A percentile compares a stretch with the other conserved stretches of the same genome.
Evolutionary conservation across 2,797 vertebrate species (phyloP).

Genomic region (Stomatorhinus walkeri): DNA sequence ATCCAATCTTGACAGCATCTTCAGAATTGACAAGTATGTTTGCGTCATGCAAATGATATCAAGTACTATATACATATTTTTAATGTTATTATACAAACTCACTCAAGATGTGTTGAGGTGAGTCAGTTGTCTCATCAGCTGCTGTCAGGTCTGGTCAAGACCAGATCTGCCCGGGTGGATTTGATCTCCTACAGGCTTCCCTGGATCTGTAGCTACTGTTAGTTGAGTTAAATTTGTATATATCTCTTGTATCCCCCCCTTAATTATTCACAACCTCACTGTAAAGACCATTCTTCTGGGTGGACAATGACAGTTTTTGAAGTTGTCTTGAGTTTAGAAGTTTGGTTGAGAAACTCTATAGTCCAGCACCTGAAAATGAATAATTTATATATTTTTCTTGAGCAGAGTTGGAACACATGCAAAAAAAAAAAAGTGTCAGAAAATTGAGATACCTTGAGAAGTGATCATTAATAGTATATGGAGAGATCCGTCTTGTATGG

Average conservation of each 20-base stretch:
- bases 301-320: not conserved
- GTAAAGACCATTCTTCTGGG: not conserved
- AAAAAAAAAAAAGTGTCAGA: not conserved
- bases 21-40: constrained; percentile 29
- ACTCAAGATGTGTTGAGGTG: not conserved
- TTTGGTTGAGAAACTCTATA: not conserved
- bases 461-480: not conserved
- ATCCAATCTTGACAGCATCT: constrained; percentile 40
- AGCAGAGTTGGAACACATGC: not conserved
- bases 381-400: not conserved
- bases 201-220: not conserved
- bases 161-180: not conserved
- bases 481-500: not conserved
- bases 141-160: constrained; percentile 4
- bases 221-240: constrained; percentile 4
- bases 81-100: not conserved
- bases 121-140: constrained; percentile 16
- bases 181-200: not conserved
- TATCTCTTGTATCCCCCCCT: not conserved
- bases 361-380: not conserved
- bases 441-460: not conserved
- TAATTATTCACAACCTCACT: not conserved
- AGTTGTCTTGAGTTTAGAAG: not conserved
- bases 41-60: not conserved
- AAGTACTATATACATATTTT: not conserved